Percentiles rank a stretch among this genome's conserved stretches.
These are phyloP conservation scores for Apus apus DNA, from an alignment of 2,113 vertebrate species.

Conservation along the genomic window DNA sequence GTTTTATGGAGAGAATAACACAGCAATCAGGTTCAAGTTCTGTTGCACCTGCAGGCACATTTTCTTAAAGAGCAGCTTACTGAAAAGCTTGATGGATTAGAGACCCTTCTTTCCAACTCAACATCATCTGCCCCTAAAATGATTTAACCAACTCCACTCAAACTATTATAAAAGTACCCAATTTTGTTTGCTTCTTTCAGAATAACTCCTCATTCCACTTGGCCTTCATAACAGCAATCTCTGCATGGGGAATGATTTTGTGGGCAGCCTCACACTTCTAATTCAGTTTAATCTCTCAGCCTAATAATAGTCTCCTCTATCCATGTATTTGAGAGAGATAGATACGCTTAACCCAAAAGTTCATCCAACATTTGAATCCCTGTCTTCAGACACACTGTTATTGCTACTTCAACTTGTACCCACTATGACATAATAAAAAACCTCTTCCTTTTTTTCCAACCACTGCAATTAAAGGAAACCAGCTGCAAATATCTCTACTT, in stretches of 20 bases:
- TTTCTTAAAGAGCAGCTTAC: slow-evolving; percentile 37
- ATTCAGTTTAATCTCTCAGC: neutral
- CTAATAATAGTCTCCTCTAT: neutral
- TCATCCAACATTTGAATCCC: neutral
- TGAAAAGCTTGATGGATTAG: slow-evolving; percentile 32
- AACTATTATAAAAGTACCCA: slow-evolving; percentile 42
- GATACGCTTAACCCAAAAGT: neutral
- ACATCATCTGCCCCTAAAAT: slow-evolving; percentile 60
- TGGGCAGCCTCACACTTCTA: neutral
- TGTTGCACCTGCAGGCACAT: slow-evolving; percentile 44
- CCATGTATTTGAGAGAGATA: neutral
- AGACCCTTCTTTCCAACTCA: slow-evolving; percentile 43
- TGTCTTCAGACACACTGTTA: neutral
- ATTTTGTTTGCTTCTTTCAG: slow-evolving; percentile 8
- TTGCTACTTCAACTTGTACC: neutral
- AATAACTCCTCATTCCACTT: neutral
- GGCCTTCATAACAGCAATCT: neutral
- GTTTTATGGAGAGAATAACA: slow-evolving; percentile 36
- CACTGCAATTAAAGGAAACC: neutral
- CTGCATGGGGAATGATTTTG: neutral
- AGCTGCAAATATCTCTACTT: neutral
- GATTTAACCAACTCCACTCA: slow-evolving; percentile 49
- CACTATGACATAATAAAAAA: neutral
- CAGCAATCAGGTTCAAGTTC: slow-evolving; percentile 31
- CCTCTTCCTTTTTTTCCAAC: neutral